A percentile compares a stretch with the other conserved stretches of the same genome.
These are phyloP conservation scores for Gari tellinella DNA, from an alignment of 2,888 invertebrate species.

Conservation along the genomic window DNA sequence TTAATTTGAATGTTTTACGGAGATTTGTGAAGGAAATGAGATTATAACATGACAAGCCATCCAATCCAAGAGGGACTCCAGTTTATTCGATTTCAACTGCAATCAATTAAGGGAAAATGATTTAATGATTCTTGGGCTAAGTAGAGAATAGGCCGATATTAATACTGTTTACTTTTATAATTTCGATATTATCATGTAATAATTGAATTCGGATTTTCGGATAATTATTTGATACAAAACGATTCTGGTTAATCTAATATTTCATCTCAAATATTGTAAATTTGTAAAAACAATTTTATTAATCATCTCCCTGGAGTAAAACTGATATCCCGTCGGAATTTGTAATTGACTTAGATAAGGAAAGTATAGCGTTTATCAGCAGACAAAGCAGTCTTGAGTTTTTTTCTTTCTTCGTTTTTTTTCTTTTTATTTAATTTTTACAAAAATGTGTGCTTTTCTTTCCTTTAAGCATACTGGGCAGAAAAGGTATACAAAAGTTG, in stretches of 20 bases:
- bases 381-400: no score
- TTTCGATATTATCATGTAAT: conserved; percentile 60
- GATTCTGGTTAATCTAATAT: conserved; percentile 57
- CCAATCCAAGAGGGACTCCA: conserved; percentile 37
- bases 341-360: no score
- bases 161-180: conserved; percentile 60
- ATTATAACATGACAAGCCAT: conserved; percentile 47
- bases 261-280: conserved; percentile 51
- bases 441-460: no score
- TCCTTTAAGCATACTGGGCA: no score
- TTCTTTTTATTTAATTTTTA: no score
- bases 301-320: conserved; percentile 21
- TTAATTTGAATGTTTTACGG: conserved; percentile 34
- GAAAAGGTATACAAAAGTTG: no score
- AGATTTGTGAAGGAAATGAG: conserved; percentile 51
- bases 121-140: conserved; percentile 46
- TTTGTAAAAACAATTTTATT: conserved; percentile 51
- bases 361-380: no score
- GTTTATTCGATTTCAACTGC: conserved; percentile 39
- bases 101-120: conserved; percentile 54
- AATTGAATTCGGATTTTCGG: conserved; percentile 51
- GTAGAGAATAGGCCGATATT: conserved; percentile 46
- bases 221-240: conserved; percentile 50
- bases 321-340: no score
- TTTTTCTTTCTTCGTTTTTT: no score